Percentiles rank a stretch among this genome's conserved stretches.
These are phyloP conservation scores for Pteruthius melanotis DNA, from an alignment of 2,113 vertebrate genomes.

Conservation along the genomic window DNA sequence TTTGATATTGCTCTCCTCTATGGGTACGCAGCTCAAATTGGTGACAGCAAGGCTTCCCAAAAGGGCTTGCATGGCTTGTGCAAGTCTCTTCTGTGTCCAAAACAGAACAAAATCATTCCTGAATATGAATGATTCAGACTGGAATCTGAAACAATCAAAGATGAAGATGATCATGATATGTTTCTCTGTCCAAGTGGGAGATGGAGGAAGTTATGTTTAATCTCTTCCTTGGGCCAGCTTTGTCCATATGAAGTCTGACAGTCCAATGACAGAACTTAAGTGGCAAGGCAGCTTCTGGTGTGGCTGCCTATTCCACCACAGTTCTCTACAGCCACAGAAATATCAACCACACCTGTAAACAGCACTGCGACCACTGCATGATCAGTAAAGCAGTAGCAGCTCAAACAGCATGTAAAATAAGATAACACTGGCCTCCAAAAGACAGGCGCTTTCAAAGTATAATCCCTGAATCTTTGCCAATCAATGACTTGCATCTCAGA, in stretches of 20 bases:
- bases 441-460: background rate
- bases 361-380: fast-evolving
- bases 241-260: background rate
- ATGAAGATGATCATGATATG: background rate
- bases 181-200: background rate
- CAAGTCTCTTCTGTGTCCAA: background rate
- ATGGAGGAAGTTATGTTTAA: background rate
- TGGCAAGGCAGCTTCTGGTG: background rate
- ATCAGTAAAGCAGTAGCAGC: background rate
- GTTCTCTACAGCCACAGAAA: background rate
- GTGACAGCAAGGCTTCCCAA: background rate
- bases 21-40: background rate
- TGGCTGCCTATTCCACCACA: background rate
- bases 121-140: background rate
- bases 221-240: background rate
- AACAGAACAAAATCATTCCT: background rate
- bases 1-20: background rate
- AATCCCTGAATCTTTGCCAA: background rate
- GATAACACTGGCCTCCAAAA: background rate
- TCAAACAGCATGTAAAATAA: background rate
- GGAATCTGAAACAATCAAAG: background rate
- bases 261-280: background rate
- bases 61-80: background rate
- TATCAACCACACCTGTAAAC: background rate
- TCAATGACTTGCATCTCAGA: background rate